These are phyloP conservation scores for Cheilosia vulpina DNA, from an alignment of 2,888 invertebrate species.

Conservation along the genomic window DNA sequence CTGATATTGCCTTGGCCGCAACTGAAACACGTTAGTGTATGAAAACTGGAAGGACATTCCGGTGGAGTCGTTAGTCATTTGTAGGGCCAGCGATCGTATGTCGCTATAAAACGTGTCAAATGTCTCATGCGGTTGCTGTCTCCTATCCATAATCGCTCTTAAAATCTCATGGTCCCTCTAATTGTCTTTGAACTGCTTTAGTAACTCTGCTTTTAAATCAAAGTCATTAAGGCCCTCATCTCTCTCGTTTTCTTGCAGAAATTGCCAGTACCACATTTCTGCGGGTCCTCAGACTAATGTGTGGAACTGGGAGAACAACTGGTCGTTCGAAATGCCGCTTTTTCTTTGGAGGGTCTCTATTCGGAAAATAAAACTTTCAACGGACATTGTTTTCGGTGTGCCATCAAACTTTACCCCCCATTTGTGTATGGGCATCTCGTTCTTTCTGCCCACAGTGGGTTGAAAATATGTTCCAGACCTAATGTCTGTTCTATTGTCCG, in stretches of 20 bases:
- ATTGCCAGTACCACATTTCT: constrained; percentile 22
- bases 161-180: not conserved
- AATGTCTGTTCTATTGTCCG: no score
- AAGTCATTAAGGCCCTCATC: not conserved
- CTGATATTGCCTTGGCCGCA: no score
- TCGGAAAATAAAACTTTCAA: constrained; percentile 7
- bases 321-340: not conserved
- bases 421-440: not conserved
- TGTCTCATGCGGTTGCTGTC: not conserved
- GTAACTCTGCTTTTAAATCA: not conserved
- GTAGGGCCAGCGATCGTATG: not conserved
- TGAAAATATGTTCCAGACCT: no score
- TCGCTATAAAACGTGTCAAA: not conserved
- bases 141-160: not conserved
- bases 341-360: constrained; percentile 8
- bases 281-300: not conserved
- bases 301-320: not conserved
- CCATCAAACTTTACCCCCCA: constrained; percentile 32
- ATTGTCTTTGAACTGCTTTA: not conserved
- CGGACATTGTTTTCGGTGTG: not conserved
- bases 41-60: no score
- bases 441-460: not conserved
- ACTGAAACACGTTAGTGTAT: no score
- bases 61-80: not conserved
- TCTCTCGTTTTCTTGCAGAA: not conserved